Evolutionary conservation across 2,888 invertebrate species (phyloP).

Genomic region (Neocrepidodera transversa): DNA sequence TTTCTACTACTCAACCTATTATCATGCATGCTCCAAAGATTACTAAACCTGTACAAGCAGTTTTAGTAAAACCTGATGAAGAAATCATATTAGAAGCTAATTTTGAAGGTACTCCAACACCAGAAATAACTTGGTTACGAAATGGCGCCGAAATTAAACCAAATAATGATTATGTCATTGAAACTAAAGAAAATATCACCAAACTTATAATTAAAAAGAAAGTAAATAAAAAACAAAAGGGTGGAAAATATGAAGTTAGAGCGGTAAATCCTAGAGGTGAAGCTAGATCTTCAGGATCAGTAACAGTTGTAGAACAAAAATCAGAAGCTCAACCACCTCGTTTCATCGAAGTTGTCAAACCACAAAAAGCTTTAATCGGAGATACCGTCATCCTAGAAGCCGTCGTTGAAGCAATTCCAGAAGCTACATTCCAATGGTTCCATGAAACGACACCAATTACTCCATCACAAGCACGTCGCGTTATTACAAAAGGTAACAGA

Average conservation of each 20-base stretch:
- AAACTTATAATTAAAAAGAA: conserved; percentile 69
- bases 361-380: conserved; percentile 73
- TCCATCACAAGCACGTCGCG: conserved; percentile 73
- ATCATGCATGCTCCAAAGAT: conserved; percentile 75
- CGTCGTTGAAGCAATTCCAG: conserved; percentile 76
- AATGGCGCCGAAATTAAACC: conserved; percentile 80
- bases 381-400: conserved; percentile 83
- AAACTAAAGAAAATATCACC: conserved; percentile 68
- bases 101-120: conserved; percentile 74
- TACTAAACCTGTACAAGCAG: conserved; percentile 77
- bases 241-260: conserved; percentile 87
- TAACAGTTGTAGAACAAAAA: conserved; percentile 73
- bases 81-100: conserved; percentile 74
- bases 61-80: conserved; percentile 73
- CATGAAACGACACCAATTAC: conserved; percentile 75
- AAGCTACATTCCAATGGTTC: conserved; percentile 89
- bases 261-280: conserved; percentile 81
- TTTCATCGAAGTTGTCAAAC: conserved; percentile 75
- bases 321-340: conserved; percentile 71
- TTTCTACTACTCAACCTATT: conserved; percentile 62
- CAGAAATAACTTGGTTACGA: conserved; percentile 84
- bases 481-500: conserved; percentile 77
- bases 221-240: conserved; percentile 72
- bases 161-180: conserved; percentile 68
- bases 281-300: conserved; percentile 81